Percentiles rank a stretch among this genome's conserved stretches.
These are phyloP conservation scores for Cabera pusaria DNA, from an alignment of 2,888 invertebrate species.

Conservation along the genomic window DNA sequence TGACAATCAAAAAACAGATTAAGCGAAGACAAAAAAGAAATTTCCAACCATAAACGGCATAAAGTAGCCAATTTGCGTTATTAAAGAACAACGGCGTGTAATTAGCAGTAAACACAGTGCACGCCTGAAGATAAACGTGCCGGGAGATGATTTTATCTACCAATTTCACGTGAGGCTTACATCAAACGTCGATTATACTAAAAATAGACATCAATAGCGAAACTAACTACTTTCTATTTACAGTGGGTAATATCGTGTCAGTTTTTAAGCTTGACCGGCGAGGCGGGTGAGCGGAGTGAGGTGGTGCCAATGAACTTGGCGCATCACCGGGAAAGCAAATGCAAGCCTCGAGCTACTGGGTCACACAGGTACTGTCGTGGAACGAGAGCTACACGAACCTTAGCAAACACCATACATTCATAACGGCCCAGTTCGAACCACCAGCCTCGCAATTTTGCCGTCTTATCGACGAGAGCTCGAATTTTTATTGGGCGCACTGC, in stretches of 20 bases:
- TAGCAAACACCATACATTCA: conserved; percentile 47
- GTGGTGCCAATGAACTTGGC: conserved; percentile 75
- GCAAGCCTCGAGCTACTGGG: conserved; percentile 64
- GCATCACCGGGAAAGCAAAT: conserved; percentile 70
- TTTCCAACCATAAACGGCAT: conserved; percentile 12
- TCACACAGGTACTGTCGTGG: conserved; percentile 62
- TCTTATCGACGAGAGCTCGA: conserved; percentile 49
- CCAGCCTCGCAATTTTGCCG: conserved; percentile 49
- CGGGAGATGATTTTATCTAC: conserved; percentile 17
- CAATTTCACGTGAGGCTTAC: conserved; percentile 25
- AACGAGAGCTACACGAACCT: conserved; percentile 52
- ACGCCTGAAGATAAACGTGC: conserved; percentile 9
- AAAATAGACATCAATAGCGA: conserved; percentile 61
- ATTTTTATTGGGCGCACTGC: conserved; percentile 49
- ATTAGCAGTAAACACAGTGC: conserved; percentile 15
- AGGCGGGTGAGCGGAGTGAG: conserved; percentile 32
- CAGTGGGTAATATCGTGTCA: conserved; percentile 62
- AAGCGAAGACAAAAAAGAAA: neutral
- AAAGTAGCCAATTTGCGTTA: conserved; percentile 8
- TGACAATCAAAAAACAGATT: conserved; percentile 1
- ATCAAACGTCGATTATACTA: conserved; percentile 40
- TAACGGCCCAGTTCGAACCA: conserved; percentile 39
- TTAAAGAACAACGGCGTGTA: conserved; percentile 9
- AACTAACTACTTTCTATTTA: conserved; percentile 72
- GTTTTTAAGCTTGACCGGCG: conserved; percentile 57